These are phyloP conservation scores for Dryomyza anilis DNA, from an alignment of 2,888 invertebrate genomes.

Conservation along the genomic window DNA sequence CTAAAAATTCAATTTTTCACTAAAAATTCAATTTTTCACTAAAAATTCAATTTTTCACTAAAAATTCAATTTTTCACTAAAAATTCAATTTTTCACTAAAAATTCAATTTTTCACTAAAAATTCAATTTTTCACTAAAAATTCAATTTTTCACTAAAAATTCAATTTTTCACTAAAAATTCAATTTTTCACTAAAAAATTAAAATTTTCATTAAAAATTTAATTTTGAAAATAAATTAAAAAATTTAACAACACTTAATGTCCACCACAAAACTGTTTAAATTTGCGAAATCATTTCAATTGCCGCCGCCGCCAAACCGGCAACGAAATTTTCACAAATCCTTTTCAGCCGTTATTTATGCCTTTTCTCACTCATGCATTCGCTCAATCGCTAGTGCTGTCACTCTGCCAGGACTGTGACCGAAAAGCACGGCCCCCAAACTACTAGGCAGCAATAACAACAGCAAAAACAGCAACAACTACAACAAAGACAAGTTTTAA, in stretches of 20 bases:
- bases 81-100: no score
- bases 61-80: no score
- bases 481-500: neutral
- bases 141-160: no score
- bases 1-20: no score
- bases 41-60: no score
- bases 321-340: neutral
- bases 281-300: neutral
- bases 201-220: no score
- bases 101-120: no score
- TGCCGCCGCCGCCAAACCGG: neutral
- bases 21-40: no score
- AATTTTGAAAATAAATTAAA: neutral
- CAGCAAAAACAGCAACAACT: neutral
- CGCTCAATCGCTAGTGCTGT: neutral
- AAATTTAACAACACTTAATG: neutral
- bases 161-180: no score
- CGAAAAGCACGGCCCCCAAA: neutral
- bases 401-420: neutral
- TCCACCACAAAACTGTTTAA: neutral
- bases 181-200: no score
- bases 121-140: no score
- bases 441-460: neutral
- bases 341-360: conserved; percentile 9
- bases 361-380: neutral